Evolutionary conservation across 2,797 vertebrate genomes (phyloP).

Genomic region (Sparus aurata): DNA sequence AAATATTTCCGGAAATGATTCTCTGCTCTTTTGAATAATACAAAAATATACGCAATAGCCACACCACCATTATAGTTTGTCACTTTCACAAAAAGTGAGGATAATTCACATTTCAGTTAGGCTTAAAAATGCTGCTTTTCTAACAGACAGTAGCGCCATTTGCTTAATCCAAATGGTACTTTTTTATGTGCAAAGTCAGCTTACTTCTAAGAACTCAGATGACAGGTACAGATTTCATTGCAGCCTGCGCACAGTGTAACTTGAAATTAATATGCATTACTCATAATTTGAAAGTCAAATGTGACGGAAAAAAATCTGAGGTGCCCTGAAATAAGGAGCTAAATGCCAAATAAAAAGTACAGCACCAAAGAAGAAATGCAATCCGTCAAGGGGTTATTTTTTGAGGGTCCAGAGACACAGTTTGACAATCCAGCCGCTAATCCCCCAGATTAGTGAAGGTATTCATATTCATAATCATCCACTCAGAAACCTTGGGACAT

Average conservation of each 20-base stretch:
- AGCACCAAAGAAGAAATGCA: constrained; percentile 24
- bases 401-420: constrained; percentile 39
- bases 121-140: background rate
- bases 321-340: constrained; percentile 42
- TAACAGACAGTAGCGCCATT: background rate
- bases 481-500: constrained; percentile 59
- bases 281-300: constrained; percentile 58
- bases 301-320: constrained; percentile 31
- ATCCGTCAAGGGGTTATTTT: constrained; percentile 35
- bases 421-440: constrained; percentile 65
- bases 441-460: constrained; percentile 71
- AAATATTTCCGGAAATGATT: background rate
- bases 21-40: background rate
- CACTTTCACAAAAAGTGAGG: background rate
- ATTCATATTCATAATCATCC: constrained; percentile 70
- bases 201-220: constrained; percentile 31
- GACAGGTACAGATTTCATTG: constrained; percentile 28
- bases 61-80: background rate
- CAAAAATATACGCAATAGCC: no score
- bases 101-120: background rate
- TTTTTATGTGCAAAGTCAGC: constrained; percentile 31
- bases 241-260: background rate
- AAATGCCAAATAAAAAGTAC: constrained; percentile 46
- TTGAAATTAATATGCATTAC: constrained; percentile 42
- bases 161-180: constrained; percentile 16